Percentiles rank a stretch among this genome's conserved stretches.
These are phyloP conservation scores for Phalanger gymnotis DNA, from an alignment of 2,797 vertebrate genomes.

Conservation along the genomic window DNA sequence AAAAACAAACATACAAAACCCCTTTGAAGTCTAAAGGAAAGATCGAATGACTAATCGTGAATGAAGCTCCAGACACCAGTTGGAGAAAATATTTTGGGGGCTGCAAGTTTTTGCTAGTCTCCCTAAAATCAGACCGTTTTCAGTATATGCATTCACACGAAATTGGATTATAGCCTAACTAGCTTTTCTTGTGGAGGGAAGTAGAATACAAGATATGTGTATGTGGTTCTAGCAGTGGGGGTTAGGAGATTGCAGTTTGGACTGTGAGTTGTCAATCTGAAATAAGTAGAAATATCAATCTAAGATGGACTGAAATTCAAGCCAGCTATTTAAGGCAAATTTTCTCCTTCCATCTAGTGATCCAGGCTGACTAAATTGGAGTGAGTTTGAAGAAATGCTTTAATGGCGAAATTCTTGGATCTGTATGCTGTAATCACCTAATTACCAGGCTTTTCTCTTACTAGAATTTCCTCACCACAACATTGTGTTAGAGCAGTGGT, in stretches of 20 bases:
- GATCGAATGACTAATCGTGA: not conserved
- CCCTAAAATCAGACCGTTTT: not conserved
- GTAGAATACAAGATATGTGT: not conserved
- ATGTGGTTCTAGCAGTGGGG: not conserved
- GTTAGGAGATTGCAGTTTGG: not conserved
- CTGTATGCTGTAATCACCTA: not conserved
- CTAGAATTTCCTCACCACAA: not conserved
- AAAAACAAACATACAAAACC: not conserved
- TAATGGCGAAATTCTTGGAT: slow-evolving; percentile 15
- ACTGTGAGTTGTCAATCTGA: not conserved
- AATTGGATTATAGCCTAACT: not conserved
- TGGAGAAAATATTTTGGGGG: not conserved
- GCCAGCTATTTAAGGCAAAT: slow-evolving; percentile 24
- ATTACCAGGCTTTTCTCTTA: not conserved
- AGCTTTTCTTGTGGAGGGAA: not conserved
- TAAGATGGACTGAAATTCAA: slow-evolving; percentile 15
- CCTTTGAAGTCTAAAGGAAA: not conserved
- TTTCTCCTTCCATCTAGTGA: slow-evolving; percentile 2
- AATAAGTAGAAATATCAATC: slow-evolving; percentile 43
- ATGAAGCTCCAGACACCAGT: not conserved
- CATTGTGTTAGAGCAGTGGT: not conserved
- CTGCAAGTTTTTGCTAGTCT: not conserved
- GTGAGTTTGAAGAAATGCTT: not conserved
- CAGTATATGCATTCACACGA: not conserved
- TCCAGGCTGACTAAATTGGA: slow-evolving; percentile 4